Evolutionary conservation across 2,113 vertebrate genomes (phyloP).

Genomic region (Ctenomys sociabilis): DNA sequence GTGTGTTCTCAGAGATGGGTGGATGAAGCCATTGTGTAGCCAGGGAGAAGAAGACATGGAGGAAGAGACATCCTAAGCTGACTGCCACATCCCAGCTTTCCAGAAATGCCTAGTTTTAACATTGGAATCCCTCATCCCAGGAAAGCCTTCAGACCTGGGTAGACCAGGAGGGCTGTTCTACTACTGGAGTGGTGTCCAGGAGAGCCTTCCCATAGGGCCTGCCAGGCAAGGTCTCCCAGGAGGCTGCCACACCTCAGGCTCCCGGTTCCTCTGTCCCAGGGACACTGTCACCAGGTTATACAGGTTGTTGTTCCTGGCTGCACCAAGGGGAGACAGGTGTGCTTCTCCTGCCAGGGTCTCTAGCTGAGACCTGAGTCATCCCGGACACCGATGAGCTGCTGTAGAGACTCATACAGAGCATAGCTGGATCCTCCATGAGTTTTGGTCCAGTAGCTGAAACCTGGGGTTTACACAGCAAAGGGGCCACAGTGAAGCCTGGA

Average conservation of each 20-base stretch:
- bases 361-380: neutral
- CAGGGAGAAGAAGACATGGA: neutral
- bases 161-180: no score
- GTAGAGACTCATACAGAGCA: neutral
- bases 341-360: neutral
- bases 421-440: neutral
- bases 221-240: neutral
- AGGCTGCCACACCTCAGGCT: neutral
- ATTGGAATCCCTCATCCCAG: neutral
- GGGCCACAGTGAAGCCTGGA: neutral
- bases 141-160: neutral
- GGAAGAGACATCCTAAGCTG: neutral
- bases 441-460: neutral
- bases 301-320: neutral
- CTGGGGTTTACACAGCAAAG: neutral
- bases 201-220: neutral
- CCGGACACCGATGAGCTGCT: neutral
- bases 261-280: neutral
- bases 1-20: neutral
- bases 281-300: neutral
- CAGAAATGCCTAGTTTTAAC: neutral
- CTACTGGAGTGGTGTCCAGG: neutral
- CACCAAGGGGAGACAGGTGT: neutral
- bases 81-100: neutral
- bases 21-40: neutral